Evolutionary conservation across 2,113 vertebrate genomes (phyloP).

Genomic region (Cisticola juncidis): DNA sequence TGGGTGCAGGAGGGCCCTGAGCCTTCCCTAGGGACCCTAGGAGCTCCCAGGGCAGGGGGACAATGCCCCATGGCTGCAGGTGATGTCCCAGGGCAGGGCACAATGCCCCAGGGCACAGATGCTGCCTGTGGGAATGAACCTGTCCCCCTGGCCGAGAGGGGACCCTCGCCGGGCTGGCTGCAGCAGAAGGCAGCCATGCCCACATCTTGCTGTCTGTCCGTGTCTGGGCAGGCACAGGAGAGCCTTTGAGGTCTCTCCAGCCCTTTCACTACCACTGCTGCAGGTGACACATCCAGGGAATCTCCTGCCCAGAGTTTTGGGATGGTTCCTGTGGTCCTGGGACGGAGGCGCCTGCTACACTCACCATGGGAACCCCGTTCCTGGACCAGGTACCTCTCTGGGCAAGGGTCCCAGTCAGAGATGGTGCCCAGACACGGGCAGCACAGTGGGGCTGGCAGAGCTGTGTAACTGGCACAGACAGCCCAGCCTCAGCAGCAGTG

Average conservation of each 20-base stretch:
- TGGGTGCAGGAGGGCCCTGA: neutral
- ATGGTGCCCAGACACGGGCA: neutral
- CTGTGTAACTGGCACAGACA: neutral
- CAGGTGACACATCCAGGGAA: neutral
- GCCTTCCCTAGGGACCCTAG: neutral
- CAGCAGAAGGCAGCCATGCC: neutral
- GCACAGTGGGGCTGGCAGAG: neutral
- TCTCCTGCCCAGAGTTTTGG: neutral
- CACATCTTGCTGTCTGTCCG: rapidly evolving
- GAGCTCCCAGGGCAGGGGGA: neutral
- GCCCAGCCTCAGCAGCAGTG: neutral
- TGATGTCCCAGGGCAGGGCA: neutral
- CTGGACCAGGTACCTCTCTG: neutral
- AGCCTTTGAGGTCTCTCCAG: neutral
- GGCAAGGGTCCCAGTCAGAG: neutral
- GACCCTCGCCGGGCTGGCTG: neutral
- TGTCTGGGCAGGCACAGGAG: neutral
- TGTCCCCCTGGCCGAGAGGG: rapidly evolving
- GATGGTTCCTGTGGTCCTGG: neutral
- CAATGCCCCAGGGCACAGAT: neutral
- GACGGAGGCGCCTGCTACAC: rapidly evolving
- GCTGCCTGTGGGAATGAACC: neutral
- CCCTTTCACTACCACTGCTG: neutral
- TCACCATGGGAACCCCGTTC: rapidly evolving
- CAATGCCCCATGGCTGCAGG: neutral